Evolutionary conservation across 2,797 vertebrate species (phyloP).

Genomic region (Ctenopoma multispine): DNA sequence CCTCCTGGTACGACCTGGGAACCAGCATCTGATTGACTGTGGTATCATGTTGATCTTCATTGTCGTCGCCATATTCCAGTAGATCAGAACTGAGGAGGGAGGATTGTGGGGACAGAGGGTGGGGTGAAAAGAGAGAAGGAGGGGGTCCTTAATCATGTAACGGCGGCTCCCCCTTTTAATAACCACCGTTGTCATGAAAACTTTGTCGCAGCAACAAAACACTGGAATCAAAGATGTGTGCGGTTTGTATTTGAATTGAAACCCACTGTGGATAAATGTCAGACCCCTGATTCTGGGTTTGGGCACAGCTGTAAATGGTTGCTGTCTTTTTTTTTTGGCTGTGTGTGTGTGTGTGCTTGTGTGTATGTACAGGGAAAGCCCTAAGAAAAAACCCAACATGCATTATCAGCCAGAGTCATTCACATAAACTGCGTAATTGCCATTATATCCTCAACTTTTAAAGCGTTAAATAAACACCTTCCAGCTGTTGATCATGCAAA

Average conservation of each 20-base stretch:
- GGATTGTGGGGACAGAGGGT: neutral
- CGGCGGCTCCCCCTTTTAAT: neutral
- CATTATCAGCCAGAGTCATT: conserved; percentile 27
- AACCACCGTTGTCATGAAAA: conserved; percentile 17
- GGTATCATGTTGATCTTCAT: conserved; percentile 83
- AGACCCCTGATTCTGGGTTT: conserved; percentile 7
- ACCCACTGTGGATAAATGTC: neutral
- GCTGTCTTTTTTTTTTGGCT: neutral
- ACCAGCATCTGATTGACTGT: conserved; percentile 87
- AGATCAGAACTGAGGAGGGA: conserved; percentile 75
- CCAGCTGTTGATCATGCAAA: conserved; percentile 46
- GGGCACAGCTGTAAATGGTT: conserved; percentile 12
- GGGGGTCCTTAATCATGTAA: conserved; percentile 11
- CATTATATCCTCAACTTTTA: conserved; percentile 32
- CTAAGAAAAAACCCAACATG: conserved; percentile 12
- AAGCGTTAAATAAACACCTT: neutral
- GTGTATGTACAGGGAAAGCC: conserved; percentile 48
- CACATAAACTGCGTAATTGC: conserved; percentile 19
- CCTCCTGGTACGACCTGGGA: conserved; percentile 90
- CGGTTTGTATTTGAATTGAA: neutral
- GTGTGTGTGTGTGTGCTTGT: neutral
- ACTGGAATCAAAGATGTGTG: neutral
- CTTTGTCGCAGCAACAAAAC: conserved; percentile 45
- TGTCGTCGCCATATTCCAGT: conserved; percentile 88
- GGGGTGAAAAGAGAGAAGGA: neutral